Evolutionary conservation across 35 echinoderm and acorn worm genomes (phyloP).

Genomic region (Acanthaster planci): DNA sequence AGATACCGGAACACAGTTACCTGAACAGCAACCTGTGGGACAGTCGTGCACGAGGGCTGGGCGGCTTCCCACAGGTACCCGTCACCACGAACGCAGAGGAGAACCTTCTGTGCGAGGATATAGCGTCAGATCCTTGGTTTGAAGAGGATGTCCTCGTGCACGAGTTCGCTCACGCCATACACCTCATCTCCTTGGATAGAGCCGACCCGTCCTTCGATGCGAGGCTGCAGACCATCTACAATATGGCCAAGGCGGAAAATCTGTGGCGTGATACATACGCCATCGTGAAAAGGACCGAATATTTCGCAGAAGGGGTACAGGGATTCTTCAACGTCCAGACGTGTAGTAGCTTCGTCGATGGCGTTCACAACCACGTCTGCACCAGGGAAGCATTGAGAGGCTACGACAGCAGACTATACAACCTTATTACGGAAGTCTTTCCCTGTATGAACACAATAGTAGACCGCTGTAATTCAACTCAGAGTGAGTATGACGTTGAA

Average conservation of each 20-base stretch:
- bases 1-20: constrained; percentile 81
- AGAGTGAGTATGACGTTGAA: background rate
- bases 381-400: constrained; percentile 45
- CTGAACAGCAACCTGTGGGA: constrained; percentile 38
- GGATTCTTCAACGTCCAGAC: constrained; percentile 67
- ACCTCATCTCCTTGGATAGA: constrained; percentile 47
- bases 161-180: constrained; percentile 75
- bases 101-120: constrained; percentile 54
- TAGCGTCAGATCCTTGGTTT: constrained; percentile 8
- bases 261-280: constrained; percentile 55
- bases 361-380: constrained; percentile 60
- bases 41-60: constrained; percentile 40
- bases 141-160: constrained; percentile 77
- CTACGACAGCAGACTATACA: constrained; percentile 56
- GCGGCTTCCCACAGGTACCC: constrained; percentile 42
- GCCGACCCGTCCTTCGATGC: constrained; percentile 30
- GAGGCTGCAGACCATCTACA: constrained; percentile 12
- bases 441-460: constrained; percentile 66
- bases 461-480: constrained; percentile 39
- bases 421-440: constrained; percentile 51
- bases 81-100: constrained; percentile 59
- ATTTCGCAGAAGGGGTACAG: constrained; percentile 79
- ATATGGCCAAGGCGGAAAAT: background rate
- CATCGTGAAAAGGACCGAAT: constrained; percentile 37
- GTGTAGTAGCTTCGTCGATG: constrained; percentile 16